Percentiles rank a stretch among this genome's conserved stretches.
Evolutionary conservation across 2,797 vertebrate genomes (phyloP).

Genomic region (Oceanodroma leucorhoa): DNA sequence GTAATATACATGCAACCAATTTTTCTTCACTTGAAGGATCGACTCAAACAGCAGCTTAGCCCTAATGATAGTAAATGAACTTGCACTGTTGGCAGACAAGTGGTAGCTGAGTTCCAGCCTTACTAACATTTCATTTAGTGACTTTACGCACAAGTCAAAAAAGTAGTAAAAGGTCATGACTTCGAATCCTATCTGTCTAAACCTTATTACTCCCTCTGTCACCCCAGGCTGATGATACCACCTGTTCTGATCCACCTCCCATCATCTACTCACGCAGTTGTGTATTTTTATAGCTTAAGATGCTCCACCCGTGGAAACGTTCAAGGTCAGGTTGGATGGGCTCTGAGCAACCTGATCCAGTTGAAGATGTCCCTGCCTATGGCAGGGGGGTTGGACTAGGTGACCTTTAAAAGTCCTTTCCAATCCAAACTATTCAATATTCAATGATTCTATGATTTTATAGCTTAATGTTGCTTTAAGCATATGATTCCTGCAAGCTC

Average conservation of each 20-base stretch:
- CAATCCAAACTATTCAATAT: no score
- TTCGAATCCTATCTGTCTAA: background rate
- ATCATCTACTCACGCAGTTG: background rate
- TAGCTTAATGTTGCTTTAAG: background rate
- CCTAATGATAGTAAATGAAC: background rate
- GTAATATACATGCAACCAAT: background rate
- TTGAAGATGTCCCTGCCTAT: no score
- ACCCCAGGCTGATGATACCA: background rate
- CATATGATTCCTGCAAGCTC: background rate
- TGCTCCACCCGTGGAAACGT: no score
- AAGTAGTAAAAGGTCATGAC: background rate
- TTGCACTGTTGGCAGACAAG: background rate
- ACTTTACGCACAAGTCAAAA: background rate
- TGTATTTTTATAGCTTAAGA: background rate
- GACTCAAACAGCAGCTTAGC: background rate
- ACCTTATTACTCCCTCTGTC: background rate
- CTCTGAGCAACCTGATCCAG: no score
- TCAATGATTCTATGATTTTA: background rate
- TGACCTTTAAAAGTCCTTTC: no score
- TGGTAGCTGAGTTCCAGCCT: background rate
- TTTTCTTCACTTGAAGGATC: background rate
- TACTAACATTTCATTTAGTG: background rate
- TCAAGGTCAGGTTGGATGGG: no score
- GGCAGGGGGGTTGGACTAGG: no score
- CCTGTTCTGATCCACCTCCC: background rate